phyloP scores from a whole-genome alignment of 1,140 invertebrate species.

The Drosophila athabasca region DNA sequence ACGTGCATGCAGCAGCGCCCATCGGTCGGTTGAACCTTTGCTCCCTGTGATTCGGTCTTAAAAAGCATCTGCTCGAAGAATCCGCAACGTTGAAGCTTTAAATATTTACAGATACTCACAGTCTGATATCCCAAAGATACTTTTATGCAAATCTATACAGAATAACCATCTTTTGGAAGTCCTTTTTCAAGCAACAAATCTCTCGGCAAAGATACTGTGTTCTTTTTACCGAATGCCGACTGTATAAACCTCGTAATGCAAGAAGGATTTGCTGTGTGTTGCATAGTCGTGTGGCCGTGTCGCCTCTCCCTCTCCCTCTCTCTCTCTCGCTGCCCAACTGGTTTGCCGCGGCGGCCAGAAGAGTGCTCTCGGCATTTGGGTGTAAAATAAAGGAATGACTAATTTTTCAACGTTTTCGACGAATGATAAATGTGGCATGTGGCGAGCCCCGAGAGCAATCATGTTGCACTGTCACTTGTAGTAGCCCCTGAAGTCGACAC shows the following conservation, averaged over 20 bases:
- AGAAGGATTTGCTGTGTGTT: slow-evolving; percentile 60
- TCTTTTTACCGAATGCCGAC: slow-evolving; percentile 6
- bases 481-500: slow-evolving; percentile 28
- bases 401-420: slow-evolving; percentile 82
- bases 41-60: no score
- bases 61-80: no score
- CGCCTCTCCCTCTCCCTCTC: slow-evolving; percentile 11
- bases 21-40: no score
- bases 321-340: slow-evolving; percentile 50
- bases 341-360: slow-evolving; percentile 34
- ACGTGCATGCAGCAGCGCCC: no score
- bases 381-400: slow-evolving; percentile 83
- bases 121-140: no score
- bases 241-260: slow-evolving; percentile 53
- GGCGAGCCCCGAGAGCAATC: slow-evolving; percentile 80
- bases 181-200: background rate
- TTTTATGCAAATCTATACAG: no score
- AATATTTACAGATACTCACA: no score
- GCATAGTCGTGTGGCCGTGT: background rate
- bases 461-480: slow-evolving; percentile 80
- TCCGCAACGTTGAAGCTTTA: no score
- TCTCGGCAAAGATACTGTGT: background rate
- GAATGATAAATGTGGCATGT: slow-evolving; percentile 82
- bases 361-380: slow-evolving; percentile 77
- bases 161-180: no score